Conservation (phyloP, 2,797 vertebrate genomes). For the Phylloscopus collybita region DNA sequence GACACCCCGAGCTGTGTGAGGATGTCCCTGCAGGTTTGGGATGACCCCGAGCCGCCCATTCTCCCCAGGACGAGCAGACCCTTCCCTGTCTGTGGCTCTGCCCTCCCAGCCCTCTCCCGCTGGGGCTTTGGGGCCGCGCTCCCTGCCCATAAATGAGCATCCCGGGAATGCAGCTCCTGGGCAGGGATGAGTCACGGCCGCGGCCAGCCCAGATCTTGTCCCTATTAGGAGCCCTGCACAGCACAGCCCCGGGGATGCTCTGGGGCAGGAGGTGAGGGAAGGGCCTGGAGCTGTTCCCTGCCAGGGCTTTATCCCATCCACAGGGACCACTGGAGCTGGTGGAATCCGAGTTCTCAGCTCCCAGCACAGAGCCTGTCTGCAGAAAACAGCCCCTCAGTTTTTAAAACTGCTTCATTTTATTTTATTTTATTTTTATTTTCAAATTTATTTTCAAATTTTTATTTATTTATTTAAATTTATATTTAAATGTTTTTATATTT, state of each 20-base stretch:
- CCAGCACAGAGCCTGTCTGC: background rate
- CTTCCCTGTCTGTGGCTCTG: background rate
- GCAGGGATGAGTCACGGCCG: background rate
- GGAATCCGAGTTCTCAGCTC: background rate
- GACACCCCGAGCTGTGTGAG: background rate
- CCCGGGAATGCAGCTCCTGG: background rate
- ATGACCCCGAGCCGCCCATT: background rate
- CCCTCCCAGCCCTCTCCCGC: background rate
- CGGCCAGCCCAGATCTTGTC: background rate
- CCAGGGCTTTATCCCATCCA: background rate
- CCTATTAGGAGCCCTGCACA: conserved; percentile 11
- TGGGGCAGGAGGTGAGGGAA: background rate
- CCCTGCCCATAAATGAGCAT: conserved; percentile 27
- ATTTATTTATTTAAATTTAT: too few relatives aligned
- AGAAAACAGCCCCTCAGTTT: background rate
- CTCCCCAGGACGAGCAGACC: accelerated
- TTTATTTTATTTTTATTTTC: too few relatives aligned
- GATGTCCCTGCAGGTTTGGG: background rate
- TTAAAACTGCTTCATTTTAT: too few relatives aligned
- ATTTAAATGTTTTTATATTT: too few relatives aligned
- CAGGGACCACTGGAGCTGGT: background rate
- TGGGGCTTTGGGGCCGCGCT: background rate
- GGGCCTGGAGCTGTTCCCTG: background rate
- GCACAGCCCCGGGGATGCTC: background rate
- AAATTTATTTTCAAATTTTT: too few relatives aligned